phyloP scores from a whole-genome alignment of 2,113 vertebrate genomes.

The Nibea albiflora region DNA sequence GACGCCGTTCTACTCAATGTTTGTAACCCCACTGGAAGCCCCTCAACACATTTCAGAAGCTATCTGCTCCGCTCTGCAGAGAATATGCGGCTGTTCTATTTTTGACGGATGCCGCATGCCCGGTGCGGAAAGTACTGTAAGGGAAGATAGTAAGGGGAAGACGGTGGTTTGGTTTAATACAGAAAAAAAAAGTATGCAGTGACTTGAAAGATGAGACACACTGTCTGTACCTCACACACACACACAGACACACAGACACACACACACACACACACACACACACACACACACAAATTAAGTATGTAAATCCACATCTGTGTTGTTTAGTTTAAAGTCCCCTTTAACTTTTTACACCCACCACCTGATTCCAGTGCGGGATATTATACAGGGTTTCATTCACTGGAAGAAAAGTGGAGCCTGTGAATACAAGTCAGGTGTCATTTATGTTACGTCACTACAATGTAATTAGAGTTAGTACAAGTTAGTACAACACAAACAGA shows the following conservation, averaged over 20 bases:
- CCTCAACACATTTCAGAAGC: too few species aligned
- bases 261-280: too few species aligned
- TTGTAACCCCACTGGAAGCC: too few species aligned
- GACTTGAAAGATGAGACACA: background rate
- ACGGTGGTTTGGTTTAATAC: background rate
- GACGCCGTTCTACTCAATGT: too few species aligned
- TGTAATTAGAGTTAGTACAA: slow-evolving; percentile 9
- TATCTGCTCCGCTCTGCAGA: too few species aligned
- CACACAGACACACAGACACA: background rate
- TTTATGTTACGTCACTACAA: background rate
- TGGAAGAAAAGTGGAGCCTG: background rate
- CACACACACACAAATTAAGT: background rate
- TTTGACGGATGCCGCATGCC: too few species aligned
- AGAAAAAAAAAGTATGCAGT: background rate
- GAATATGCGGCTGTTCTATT: too few species aligned
- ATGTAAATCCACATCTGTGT: background rate
- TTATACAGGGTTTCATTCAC: background rate
- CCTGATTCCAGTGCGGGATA: background rate
- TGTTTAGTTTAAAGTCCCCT: background rate
- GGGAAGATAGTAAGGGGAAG: too few species aligned
- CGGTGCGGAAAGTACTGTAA: too few species aligned
- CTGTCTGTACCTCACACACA: too few species aligned
- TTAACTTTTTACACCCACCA: background rate
- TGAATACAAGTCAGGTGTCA: background rate
- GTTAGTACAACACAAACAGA: background rate